These are phyloP conservation scores for Poeciliopsis gracilis DNA, from an alignment of 2,797 vertebrate genomes.

Conservation along the genomic window DNA sequence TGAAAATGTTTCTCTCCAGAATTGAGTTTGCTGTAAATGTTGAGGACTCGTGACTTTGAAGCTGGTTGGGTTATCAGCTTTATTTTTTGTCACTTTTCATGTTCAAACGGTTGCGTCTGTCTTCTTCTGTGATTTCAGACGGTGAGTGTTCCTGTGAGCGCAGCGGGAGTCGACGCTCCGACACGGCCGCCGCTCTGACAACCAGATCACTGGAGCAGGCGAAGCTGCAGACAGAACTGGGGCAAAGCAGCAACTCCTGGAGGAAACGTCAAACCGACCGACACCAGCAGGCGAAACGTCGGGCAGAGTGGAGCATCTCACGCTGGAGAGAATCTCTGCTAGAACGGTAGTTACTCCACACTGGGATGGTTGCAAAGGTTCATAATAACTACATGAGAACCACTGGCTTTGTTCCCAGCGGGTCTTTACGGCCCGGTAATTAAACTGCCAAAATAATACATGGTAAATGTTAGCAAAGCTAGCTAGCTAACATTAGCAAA, in stretches of 20 bases:
- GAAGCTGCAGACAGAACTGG: slow-evolving; percentile 64
- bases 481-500: too few species aligned
- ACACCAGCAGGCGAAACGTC: too few species aligned
- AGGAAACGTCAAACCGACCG: slow-evolving; percentile 10
- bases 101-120: background rate
- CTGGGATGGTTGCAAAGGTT: too few species aligned
- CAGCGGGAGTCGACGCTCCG: slow-evolving; percentile 10
- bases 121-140: background rate
- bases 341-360: too few species aligned
- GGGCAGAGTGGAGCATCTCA: too few species aligned
- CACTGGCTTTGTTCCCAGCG: background rate
- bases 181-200: slow-evolving; percentile 39
- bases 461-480: too few species aligned
- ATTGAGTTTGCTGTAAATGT: background rate
- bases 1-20: background rate
- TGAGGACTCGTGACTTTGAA: background rate
- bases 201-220: slow-evolving; percentile 63
- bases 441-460: too few species aligned
- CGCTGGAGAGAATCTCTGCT: too few species aligned
- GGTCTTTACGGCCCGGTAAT: background rate
- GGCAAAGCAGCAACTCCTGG: slow-evolving; percentile 44
- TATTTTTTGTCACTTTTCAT: background rate
- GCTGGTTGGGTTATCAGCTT: background rate
- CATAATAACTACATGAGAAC: background rate
- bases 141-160: background rate